These are phyloP conservation scores for Myopa tessellatipennis DNA, from an alignment of 2,888 invertebrate species.

Conservation along the genomic window DNA sequence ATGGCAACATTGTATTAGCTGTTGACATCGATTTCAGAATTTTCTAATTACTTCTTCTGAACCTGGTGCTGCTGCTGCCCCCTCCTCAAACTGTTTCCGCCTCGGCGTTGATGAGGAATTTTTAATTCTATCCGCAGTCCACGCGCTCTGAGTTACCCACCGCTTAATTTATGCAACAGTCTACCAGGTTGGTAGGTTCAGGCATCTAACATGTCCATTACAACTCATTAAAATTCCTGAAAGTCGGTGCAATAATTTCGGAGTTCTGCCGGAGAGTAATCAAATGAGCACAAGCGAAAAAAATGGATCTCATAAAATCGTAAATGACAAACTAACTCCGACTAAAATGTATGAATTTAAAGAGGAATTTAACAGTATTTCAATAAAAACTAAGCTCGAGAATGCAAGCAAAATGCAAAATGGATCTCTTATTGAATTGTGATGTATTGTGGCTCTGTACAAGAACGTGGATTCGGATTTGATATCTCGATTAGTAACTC, in stretches of 20 bases:
- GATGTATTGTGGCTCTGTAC: no score
- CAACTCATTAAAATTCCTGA: slow-evolving; percentile 9
- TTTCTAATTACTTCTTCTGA: slow-evolving; percentile 11
- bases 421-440: no score
- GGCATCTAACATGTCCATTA: background rate
- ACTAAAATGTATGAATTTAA: no score
- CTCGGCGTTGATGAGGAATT: background rate
- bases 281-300: background rate
- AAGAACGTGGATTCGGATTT: no score
- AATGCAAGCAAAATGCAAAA: no score
- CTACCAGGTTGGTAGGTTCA: background rate
- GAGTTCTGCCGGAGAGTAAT: background rate
- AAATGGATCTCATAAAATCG: background rate
- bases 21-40: slow-evolving; percentile 10
- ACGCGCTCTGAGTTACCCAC: background rate
- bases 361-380: no score
- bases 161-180: background rate
- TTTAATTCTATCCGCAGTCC: background rate
- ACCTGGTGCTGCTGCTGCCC: background rate
- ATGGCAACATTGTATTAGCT: background rate
- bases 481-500: no score
- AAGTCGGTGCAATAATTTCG: slow-evolving; percentile 3
- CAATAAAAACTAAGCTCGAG: no score
- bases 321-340: no score
- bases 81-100: background rate